Base-by-base conservation (phyloP, 2,797 vertebrate species). In the Microcaecilia unicolor region DNA sequence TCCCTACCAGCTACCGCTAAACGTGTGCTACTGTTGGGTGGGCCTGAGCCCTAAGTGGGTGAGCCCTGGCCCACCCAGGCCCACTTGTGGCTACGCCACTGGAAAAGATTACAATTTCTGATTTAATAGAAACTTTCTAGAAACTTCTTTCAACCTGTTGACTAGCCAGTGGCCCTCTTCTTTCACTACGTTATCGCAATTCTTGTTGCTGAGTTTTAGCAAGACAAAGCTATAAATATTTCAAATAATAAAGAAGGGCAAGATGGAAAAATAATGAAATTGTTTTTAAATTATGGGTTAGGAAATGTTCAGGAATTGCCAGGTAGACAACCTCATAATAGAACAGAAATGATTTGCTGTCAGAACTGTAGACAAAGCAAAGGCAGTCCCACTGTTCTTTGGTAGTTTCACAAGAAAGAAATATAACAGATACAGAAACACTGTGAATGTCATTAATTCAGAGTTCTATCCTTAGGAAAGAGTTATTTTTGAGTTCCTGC, bases 261-360 rank as follows among this genome's bases (percentile, higher is more conserved):
- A 22, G n/a, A n/a, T n/a, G n/a, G 6, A 28, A 48, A 45, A 14
- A 0, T 7, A 29, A 5, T 5, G 9, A 15, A 4, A 15, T 27
- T 10, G 40, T 10, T 32, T n/a, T 46, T 13, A 61, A 13, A 44
- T 2, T 40, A 18, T 4, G 6, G 21, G 12, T 40, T 34, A n/a
- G 42, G 37, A 48, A 34, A 8, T 15, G 4, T 2, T 35, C 24
- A 29, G 39, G 5, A 31, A 40, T 51, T 51, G 47, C 25, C 35
- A 18, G 2, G 45, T 49, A 37, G 8, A 9, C 12, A 27, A 15
- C 12, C 14, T 26, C 37, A 32, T 14, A 9, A 26, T 11, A 46
- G 24, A 55, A 44, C 8, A 13, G 10, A n/a, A 55, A 10, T 18
- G 17, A 14, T 17, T 33, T 37, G 35, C 21, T 24, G 8, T 31